Percentiles rank a stretch among this genome's conserved stretches.
These are phyloP conservation scores for Onychomys arenicola DNA, from an alignment of 2,797 vertebrate genomes.

Conservation along the genomic window DNA sequence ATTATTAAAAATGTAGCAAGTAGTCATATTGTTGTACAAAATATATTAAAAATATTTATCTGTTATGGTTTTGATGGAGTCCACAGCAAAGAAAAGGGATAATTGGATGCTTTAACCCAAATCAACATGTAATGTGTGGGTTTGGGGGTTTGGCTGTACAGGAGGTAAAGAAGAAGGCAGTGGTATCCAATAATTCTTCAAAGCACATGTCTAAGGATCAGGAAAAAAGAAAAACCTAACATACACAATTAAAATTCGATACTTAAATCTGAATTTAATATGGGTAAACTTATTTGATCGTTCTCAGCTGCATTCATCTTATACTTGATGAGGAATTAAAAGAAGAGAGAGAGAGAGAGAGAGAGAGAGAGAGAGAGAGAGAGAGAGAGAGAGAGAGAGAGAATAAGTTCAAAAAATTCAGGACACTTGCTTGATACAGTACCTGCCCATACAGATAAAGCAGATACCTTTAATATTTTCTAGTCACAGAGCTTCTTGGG, in stretches of 20 bases:
- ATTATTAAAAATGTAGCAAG: background rate
- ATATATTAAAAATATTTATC: background rate
- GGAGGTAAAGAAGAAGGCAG: background rate
- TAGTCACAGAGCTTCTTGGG: accelerated
- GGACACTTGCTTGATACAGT: background rate
- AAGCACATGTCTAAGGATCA: background rate
- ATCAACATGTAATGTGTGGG: background rate
- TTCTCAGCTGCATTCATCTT: background rate
- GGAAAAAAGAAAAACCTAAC: background rate
- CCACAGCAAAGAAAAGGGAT: background rate
- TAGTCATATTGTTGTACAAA: background rate
- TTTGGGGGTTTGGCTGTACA: background rate
- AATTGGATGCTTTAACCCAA: background rate
- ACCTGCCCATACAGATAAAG: background rate
- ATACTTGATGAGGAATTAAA: background rate
- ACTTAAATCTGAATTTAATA: background rate
- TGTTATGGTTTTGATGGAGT: background rate
- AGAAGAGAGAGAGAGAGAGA: background rate
- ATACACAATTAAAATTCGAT: background rate
- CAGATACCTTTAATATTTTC: background rate
- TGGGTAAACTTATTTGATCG: background rate
- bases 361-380: too few species aligned
- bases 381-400: background rate
- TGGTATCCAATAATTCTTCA: background rate
- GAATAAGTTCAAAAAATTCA: background rate